Percentiles rank a stretch among this genome's conserved stretches.
Evolutionary conservation across 1,140 invertebrate genomes (phyloP).

Genomic region (Trinorchestia longiramus): DNA sequence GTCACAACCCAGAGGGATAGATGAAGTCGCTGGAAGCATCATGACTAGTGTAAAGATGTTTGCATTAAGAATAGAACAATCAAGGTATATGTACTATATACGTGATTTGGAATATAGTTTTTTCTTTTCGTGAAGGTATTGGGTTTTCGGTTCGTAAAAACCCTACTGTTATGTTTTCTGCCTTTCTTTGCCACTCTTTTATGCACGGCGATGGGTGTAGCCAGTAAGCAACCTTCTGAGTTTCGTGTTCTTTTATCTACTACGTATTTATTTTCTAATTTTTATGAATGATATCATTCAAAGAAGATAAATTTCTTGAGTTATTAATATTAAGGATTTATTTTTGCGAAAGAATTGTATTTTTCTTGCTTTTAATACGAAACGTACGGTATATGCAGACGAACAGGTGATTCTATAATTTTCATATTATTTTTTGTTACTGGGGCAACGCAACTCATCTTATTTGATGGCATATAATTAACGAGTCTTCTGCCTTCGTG

Average conservation of each 20-base stretch:
- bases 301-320: not conserved
- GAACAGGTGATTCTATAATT: not conserved
- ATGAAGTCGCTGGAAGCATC: too few species aligned
- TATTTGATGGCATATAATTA: not conserved
- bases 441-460: not conserved
- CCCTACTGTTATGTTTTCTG: too few species aligned
- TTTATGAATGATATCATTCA: not conserved
- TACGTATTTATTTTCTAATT: not conserved
- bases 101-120: too few species aligned
- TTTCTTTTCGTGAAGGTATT: too few species aligned
- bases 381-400: not conserved
- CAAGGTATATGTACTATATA: too few species aligned
- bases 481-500: not conserved
- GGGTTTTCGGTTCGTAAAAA: too few species aligned
- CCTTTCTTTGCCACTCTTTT: too few species aligned
- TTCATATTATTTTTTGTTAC: not conserved
- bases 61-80: too few species aligned
- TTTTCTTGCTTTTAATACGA: not conserved
- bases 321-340: not conserved
- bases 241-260: not conserved
- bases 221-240: too few species aligned
- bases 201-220: too few species aligned
- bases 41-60: too few species aligned
- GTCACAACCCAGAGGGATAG: too few species aligned
- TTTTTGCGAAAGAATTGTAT: not conserved